phyloP scores from a whole-genome alignment of 2,797 vertebrate genomes.

The Thunnus albacares region DNA sequence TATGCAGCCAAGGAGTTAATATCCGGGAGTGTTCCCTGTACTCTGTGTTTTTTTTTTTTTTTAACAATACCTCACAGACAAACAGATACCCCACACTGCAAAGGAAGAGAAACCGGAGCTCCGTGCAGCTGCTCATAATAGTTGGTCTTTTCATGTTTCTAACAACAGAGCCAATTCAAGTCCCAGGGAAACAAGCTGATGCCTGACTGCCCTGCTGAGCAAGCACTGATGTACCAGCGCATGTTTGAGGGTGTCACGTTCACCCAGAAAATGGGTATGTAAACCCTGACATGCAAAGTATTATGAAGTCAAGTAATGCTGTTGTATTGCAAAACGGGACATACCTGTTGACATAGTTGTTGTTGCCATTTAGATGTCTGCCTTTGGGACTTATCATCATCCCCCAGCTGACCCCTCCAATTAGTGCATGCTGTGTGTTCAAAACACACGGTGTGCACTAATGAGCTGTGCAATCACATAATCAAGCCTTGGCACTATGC shows the following conservation, averaged over 20 bases:
- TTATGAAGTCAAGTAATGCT: neutral
- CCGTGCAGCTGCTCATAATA: neutral
- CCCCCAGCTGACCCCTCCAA: no score
- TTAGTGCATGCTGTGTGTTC: no score
- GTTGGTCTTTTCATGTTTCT: conserved; percentile 39
- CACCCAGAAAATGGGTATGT: conserved; percentile 77
- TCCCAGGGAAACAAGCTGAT: conserved; percentile 80
- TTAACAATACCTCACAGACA: neutral
- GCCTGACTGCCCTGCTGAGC: conserved; percentile 67
- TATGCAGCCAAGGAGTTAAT: conserved; percentile 1
- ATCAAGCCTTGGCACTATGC: neutral
- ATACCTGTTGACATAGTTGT: neutral
- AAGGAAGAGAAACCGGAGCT: conserved; percentile 32
- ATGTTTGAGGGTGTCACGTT: conserved; percentile 76
- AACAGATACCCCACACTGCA: conserved; percentile 18
- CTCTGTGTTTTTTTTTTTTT: neutral
- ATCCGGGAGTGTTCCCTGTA: neutral
- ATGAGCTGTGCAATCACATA: conserved; percentile 29
- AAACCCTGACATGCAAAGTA: neutral
- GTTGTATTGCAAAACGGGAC: neutral
- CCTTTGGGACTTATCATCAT: no score
- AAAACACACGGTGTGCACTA: conserved; percentile 3
- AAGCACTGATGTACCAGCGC: conserved; percentile 82
- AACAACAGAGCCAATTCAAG: conserved; percentile 79
- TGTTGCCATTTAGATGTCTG: no score